Base-by-base conservation (phyloP, 2,113 vertebrate species). In the Pollimyrus isidori region DNA sequence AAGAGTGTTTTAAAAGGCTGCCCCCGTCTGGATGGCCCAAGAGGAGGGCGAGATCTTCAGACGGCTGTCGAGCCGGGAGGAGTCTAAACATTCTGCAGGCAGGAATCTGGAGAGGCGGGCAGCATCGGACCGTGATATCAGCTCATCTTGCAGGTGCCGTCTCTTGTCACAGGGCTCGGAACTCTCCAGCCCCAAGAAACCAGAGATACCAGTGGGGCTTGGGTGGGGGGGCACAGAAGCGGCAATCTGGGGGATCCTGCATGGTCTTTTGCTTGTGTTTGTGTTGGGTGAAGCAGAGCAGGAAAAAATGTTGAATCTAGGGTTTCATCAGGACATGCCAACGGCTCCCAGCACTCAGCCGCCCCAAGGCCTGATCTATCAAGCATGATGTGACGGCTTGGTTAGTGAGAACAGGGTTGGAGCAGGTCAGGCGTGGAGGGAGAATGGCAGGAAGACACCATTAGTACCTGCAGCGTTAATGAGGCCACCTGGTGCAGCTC, bases 321-420 rank as follows among this genome's bases (percentile, higher is more conserved):
- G n/a, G 62, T 69, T 76, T 76, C 69, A 56, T 35, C 50, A 30
- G 48, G n/a, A 69, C n/a, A 65, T 10, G 23, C 9, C 62, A 30
- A 30, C n/a, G 13, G 50, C n/a, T 50, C 50, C n/a, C 26, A 19
- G 13, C 48, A 91, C 85, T 80, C 52, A 46, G 49, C 87, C 1
- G 80, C 86, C 30, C 11, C 62, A 30, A 48, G 86, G 83, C 58
- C 82, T 52, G 88, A 89, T 88, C 88, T 90, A 92, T 93, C 90
- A 93, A 90, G 91, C 90, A 85, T 30, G 50, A 53, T 3, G 23
- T 52, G 48, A 35, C 2, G 48, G 23, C 84, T 52, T 17, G 21
- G 5, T 87, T 19, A 30, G 11, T 11, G 48, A 86, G 48, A 52
- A 26, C 48, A 13, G 11, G 23, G 10, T n/a, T 23, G 84, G 84